These are phyloP conservation scores for Oscheius sp. DNA, from an alignment of 2,888 invertebrate species.

Conservation along the genomic window DNA sequence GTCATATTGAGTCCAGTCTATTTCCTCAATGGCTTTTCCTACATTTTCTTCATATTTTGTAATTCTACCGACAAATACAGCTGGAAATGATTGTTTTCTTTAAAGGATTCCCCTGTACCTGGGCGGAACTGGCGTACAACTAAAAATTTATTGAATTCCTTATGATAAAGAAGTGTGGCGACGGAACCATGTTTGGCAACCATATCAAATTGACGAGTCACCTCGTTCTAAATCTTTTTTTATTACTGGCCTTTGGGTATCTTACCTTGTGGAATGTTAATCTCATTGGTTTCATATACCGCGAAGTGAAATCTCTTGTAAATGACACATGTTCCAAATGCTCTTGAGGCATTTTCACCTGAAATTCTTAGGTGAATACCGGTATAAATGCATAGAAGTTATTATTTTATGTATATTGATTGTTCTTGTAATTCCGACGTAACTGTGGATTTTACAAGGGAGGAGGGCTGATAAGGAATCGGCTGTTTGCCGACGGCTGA, in stretches of 20 bases:
- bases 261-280: constrained; percentile 30
- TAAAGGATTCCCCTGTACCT: constrained; percentile 38
- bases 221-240: constrained; percentile 26
- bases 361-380: neutral
- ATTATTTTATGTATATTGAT: neutral
- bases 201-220: constrained; percentile 28
- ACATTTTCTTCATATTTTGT: constrained; percentile 59
- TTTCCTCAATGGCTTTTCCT: constrained; percentile 61
- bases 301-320: constrained; percentile 30
- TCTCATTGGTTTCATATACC: constrained; percentile 37
- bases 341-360: neutral
- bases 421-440: constrained; percentile 17
- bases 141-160: constrained; percentile 45
- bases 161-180: constrained; percentile 55
- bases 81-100: constrained; percentile 44
- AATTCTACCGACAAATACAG: constrained; percentile 63
- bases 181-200: constrained; percentile 44
- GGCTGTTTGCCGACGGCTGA: constrained; percentile 29
- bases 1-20: constrained; percentile 61
- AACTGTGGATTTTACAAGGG: constrained; percentile 31
- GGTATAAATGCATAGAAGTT: neutral
- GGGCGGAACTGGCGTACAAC: constrained; percentile 62
- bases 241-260: neutral
- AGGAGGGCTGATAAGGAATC: constrained; percentile 31
- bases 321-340: constrained; percentile 31